Evolutionary conservation across 1,140 invertebrate genomes (phyloP), one percentile per base, ranked within the genome.

Genomic region (Drosophila miranda): DNA sequence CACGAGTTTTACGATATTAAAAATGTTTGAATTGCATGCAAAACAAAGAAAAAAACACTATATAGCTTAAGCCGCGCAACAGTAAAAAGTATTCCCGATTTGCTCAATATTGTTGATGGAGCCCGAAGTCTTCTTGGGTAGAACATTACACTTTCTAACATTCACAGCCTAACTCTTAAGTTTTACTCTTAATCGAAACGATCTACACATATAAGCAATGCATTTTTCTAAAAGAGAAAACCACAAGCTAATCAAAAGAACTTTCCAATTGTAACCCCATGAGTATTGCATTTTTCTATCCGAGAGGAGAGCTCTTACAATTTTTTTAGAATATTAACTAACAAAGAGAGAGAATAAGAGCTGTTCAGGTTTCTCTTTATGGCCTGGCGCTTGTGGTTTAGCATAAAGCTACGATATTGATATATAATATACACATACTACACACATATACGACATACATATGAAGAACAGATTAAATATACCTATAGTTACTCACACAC

Each of bases 221-320:
- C 68, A 71, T 82, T 81, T 79, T 73, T 44, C 61, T 34, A 66
- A 52, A 73, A 62, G 64, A n/a, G 28, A 23, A 57, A 44, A 45
- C 26, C 13, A 38, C 43, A 19, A 53, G 42, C 26, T 28, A 38
- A 19, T 52, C 60, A 52, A 67, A 48, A 69, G 59, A 30, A 34
- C 44, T 57, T 70, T 66, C 79, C 71, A 72, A 78, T 70, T 74
- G 74, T 82, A 82, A 56, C 63, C 11, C 34, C 34, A 82, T 62
- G 60, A 83, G 74, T 82, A 78, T 82, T 82, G 73, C 78, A 82
- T 82, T 82, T 82, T 82, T 69, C 63, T 63, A 62, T 43, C 51
- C 41, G 63, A 42, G 55, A 76, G 34, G 3, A 38, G 11, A 38
- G 34, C 34, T 38, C 56, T 76, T 59, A 80, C 72, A 59, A 56